phyloP scores from a whole-genome alignment of 2,888 invertebrate species.

The Zelleria hepariella region DNA sequence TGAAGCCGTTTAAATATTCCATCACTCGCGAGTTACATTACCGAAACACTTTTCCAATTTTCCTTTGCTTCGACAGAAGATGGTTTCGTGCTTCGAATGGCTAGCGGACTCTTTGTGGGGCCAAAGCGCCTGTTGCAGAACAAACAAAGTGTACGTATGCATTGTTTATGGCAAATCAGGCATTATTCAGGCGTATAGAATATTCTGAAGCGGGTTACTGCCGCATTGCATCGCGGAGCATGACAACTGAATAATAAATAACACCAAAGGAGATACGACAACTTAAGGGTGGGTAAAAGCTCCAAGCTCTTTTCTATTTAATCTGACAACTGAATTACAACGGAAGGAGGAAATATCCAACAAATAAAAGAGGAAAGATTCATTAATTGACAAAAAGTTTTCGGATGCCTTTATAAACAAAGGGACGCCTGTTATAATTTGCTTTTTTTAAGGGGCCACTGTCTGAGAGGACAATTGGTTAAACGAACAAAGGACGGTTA shows the following conservation, averaged over 20 bases:
- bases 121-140: constrained; percentile 27
- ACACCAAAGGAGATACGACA: not conserved
- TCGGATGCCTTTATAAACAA: not conserved
- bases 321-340: not conserved
- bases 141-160: constrained; percentile 43
- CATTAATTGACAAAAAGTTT: not conserved
- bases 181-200: constrained; percentile 52
- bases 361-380: not conserved
- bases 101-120: not conserved
- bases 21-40: constrained; percentile 59
- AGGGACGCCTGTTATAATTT: not conserved
- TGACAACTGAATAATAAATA: constrained; percentile 32
- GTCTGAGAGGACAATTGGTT: not conserved
- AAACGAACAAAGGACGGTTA: not conserved
- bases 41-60: constrained; percentile 9
- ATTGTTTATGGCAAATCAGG: constrained; percentile 46
- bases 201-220: constrained; percentile 39
- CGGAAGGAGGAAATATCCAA: not conserved
- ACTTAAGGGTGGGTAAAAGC: not conserved
- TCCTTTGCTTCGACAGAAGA: constrained; percentile 19
- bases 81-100: constrained; percentile 42
- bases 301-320: not conserved
- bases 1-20: constrained; percentile 60
- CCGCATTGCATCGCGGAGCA: constrained; percentile 36
- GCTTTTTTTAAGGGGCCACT: not conserved